phyloP scores from a whole-genome alignment of 2,113 vertebrate species.

The Pterocles gutturalis region DNA sequence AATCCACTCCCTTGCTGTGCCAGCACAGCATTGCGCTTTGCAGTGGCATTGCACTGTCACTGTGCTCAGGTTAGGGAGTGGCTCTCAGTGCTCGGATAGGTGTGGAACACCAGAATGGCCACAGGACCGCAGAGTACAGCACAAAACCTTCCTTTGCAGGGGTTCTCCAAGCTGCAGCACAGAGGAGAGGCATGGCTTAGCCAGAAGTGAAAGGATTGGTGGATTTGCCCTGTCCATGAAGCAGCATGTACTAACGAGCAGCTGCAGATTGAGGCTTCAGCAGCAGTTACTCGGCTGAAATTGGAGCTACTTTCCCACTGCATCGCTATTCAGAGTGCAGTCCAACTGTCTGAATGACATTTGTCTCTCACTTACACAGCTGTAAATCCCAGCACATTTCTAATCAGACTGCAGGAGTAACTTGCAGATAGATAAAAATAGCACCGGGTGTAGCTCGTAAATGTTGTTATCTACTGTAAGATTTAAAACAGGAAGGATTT shows the following conservation, averaged over 20 bases:
- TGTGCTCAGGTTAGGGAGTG: background rate
- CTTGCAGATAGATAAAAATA: conserved; percentile 3
- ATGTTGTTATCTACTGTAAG: background rate
- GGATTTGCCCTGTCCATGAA: background rate
- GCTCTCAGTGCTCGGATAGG: background rate
- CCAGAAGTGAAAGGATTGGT: background rate
- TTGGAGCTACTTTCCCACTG: background rate
- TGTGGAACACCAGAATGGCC: background rate
- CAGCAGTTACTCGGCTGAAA: background rate
- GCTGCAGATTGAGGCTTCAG: background rate
- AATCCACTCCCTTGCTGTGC: background rate
- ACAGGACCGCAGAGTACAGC: background rate
- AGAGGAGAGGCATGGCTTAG: background rate
- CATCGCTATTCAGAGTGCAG: background rate
- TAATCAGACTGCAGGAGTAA: background rate
- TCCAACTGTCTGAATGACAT: background rate
- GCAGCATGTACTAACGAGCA: background rate
- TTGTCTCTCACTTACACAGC: background rate
- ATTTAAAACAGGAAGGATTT: background rate
- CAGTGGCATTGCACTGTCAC: background rate
- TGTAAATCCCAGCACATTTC: background rate
- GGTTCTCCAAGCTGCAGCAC: background rate
- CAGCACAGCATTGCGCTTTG: rapidly evolving
- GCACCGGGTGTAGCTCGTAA: background rate
- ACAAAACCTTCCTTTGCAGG: background rate